Evolutionary conservation across 2,888 invertebrate species (phyloP), one percentile per base, ranked within the genome.

Genomic region (Lottia scabra): DNA sequence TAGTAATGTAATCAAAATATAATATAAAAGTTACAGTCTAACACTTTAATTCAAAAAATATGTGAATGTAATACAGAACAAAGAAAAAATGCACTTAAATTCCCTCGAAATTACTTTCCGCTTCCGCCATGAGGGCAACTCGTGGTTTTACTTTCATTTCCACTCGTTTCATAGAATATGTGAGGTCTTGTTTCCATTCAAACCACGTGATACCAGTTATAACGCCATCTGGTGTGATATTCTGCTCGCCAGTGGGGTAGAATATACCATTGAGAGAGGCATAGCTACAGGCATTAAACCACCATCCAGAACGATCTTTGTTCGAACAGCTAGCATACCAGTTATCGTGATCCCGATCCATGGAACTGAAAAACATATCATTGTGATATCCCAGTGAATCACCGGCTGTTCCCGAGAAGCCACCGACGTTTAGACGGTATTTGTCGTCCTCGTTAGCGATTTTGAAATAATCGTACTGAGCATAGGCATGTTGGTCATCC

Each of bases 331-430:
- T 83, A 16, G 80, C 76, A 70, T 78, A 77, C 84, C 85, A 86
- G 30, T 78, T 94, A 87, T 97, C 97, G 82, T 96, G 92, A 88
- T 97, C 97, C 56, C 93, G 93, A 88, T 97, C 97, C 72, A 94
- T 93, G 0, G 97, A 94, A 67, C 96, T 96, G 90, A 97, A 97
- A 80, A 95, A 93, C 96, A 96, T 96, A 68, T 93, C 92, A 89
- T 96, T 95, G 87, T 97, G 97, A 95, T 96, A 96, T 23, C 72
- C 72, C 76, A 97, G 91, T 0, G 96, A 96, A 86, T 97, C 96
- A 68, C 95, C 96, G 0, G 96, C 95, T 81, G 96, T 96, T 0
- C 97, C 85, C 16, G 91, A 91, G 56, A 56, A 56, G 0, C 94
- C 94, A 43, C 91, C 90, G 0, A 96, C 93, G 45, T 92, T 91